Percentiles rank a stretch among this genome's conserved stretches.
These are phyloP conservation scores for Liolophura sinensis DNA, from an alignment of 1,140 invertebrate genomes.

Conservation along the genomic window DNA sequence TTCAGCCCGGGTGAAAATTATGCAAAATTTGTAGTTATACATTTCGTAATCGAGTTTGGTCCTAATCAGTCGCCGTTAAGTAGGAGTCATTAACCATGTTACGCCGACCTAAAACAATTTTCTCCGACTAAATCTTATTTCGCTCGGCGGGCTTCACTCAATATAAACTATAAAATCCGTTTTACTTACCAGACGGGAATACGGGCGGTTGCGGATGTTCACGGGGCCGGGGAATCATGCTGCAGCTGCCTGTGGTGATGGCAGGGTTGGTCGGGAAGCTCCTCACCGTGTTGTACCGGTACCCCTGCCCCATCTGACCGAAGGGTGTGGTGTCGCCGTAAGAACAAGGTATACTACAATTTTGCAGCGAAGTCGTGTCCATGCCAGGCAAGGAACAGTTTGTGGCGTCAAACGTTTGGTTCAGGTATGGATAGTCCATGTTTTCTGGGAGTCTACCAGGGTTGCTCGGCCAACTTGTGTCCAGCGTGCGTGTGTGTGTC, in stretches of 20 bases:
- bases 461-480: too few relatives aligned
- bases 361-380: conserved; percentile 65
- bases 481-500: too few relatives aligned
- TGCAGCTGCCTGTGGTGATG: conserved; percentile 43
- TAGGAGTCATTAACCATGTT: conserved; percentile 47
- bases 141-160: conserved; percentile 29
- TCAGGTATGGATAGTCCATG: conserved; percentile 15
- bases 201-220: conserved; percentile 49
- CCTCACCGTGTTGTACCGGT: conserved; percentile 49
- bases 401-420: conserved; percentile 2
- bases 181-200: conserved; percentile 51
- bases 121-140: conserved; percentile 53
- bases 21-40: conserved; percentile 49
- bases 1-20: conserved; percentile 51
- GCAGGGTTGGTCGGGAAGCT: conserved; percentile 41
- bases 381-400: conserved; percentile 64
- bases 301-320: conserved; percentile 75
- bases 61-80: conserved; percentile 39
- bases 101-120: conserved; percentile 53
- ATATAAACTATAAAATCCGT: conserved; percentile 47
- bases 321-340: conserved; percentile 84
- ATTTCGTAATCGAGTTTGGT: conserved; percentile 50
- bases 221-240: conserved; percentile 47
- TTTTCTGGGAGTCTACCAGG: neutral
- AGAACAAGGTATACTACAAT: conserved; percentile 71